Conservation (phyloP, 2,797 vertebrate species). For the Brotula barbata region DNA sequence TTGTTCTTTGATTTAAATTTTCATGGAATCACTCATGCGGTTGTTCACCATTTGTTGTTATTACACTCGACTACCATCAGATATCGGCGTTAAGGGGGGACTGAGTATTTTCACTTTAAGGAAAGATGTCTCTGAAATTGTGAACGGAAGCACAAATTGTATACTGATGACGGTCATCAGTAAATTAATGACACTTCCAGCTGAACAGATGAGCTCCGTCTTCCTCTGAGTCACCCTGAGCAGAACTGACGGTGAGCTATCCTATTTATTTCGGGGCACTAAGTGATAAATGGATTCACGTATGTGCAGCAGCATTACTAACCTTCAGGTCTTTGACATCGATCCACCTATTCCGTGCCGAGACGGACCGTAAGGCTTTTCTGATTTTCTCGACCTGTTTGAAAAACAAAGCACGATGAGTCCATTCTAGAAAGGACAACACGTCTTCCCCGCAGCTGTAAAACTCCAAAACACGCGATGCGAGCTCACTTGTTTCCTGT, state of each 20-base stretch:
- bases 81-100: no score
- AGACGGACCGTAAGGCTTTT: constrained; percentile 78
- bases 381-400: constrained; percentile 91
- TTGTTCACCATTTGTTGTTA: no score
- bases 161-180: not conserved
- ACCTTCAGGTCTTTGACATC: constrained; percentile 88
- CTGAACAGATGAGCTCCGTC: not conserved
- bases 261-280: not conserved
- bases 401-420: not conserved
- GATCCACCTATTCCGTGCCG: constrained; percentile 67
- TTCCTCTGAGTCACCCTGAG: not conserved
- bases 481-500: constrained; percentile 89
- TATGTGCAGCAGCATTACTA: not conserved
- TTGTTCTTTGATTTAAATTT: no score
- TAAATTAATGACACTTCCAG: not conserved
- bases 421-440: not conserved
- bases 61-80: not conserved
- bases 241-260: not conserved
- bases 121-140: no score
- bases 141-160: no score
- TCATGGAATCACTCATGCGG: no score
- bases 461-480: not conserved
- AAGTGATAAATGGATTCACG: not conserved
- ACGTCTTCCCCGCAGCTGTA: not conserved
- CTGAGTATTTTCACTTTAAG: no score